Evolutionary conservation across 2,113 vertebrate genomes (phyloP), one percentile per base, ranked within the genome.

Genomic region (Crypturellus undulatus): DNA sequence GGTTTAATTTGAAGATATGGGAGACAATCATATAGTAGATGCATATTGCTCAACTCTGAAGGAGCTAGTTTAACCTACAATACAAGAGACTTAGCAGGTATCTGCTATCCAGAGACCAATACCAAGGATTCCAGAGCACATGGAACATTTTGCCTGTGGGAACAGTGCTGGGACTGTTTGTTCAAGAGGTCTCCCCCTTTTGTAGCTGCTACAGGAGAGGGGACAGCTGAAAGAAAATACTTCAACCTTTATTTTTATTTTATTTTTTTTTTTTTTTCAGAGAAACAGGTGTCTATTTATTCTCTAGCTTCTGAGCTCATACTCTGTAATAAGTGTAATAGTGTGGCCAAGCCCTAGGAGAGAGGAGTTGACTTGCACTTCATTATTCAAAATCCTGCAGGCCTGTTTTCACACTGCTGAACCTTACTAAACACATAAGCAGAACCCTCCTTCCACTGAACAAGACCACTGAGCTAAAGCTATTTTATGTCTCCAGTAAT

Each of bases 131-230:
- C 30, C 67, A 58, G 26, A 68, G 12, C 1, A 58, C 10, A 24
- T 19, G 19, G 34, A 40, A 43, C 45, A 24, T 32, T 43, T 45
- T 65, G 67, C 40, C 24, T 2, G 12, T 9, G 22, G 32, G 26
- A 64, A 34, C 8, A 17, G 26, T 45, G 56, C 56, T 63, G 11
- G 45, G 12, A 77, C 36, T 38, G 7, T 25, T 18, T 69, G 5
- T 38, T 86, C 42, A 78, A 12, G 16, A 62, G 68, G 38, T 16
- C n/a, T 24, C 21, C 42, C 60, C 52, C 47, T 47, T 51, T 45
- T 2, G 2, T 14, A 79, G 76, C 13, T 0, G 1, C 10, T 45
- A 73, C 30, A 40, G 20, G 22, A 28, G 1, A 82, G 2, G 0
- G 69, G 10, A 3, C 24, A 78, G 13, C 15, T 64, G 4, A 58